Evolutionary conservation across 1,140 invertebrate genomes (phyloP).

Genomic region (Bilobella aurantiaca): DNA sequence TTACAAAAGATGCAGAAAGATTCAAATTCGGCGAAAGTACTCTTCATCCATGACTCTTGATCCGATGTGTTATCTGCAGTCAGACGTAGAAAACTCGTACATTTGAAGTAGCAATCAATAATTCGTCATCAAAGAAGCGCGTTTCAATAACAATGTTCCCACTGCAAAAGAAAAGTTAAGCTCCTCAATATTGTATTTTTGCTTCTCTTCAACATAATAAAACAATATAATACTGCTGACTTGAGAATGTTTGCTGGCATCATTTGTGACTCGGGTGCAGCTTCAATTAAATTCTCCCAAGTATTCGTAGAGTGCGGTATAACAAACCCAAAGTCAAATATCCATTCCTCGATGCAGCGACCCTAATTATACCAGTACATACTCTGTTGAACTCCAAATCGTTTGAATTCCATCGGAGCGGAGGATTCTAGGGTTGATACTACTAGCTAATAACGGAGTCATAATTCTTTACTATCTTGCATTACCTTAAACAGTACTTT

Average conservation of each 20-base stretch:
- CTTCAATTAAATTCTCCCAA: constrained; percentile 96
- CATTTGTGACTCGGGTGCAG: constrained; percentile 98
- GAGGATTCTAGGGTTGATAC: no score
- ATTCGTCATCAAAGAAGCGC: constrained; percentile 92
- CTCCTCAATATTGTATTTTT: no score
- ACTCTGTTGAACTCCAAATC: no score
- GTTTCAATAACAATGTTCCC: constrained; percentile 99
- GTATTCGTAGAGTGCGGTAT: constrained; percentile 98
- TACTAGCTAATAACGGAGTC: background rate
- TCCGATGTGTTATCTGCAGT: constrained; percentile 38
- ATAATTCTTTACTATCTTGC: no score
- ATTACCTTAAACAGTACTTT: constrained; percentile 69
- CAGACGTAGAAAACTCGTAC: constrained; percentile 94
- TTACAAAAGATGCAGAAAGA: background rate
- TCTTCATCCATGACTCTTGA: background rate
- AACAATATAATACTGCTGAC: constrained; percentile 45
- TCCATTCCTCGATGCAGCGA: constrained; percentile 88
- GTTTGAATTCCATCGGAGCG: no score
- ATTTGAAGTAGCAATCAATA: constrained; percentile 86
- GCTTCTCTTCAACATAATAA: no score
- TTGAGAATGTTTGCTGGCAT: constrained; percentile 96
- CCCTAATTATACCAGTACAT: no score
- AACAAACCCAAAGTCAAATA: constrained; percentile 98
- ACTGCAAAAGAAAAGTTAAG: constrained; percentile 59
- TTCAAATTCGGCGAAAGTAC: background rate